Base-by-base conservation (phyloP, 2,113 vertebrate species). In the Pterocles burchelli region DNA sequence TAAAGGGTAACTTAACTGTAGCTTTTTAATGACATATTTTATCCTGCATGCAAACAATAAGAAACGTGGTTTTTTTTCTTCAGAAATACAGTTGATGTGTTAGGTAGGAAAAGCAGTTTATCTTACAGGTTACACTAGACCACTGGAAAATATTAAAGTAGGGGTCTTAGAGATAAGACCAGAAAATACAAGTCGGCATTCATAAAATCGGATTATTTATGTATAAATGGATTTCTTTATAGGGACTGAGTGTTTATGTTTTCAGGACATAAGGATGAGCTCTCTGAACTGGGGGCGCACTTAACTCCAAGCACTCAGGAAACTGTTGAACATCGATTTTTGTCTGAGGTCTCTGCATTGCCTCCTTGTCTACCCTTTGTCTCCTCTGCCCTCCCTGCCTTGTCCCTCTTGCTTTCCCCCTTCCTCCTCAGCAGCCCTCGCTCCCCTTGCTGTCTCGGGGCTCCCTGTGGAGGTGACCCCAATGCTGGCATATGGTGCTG, bases 1-100 rank as follows among this genome's bases (percentile, higher is more conserved):
- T 95, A 93, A 84, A 89, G 84, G 62, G 11, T 81, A 71, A 80
- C 79, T 98, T 97, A 43, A 96, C 87, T 94, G 91, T 93, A 93
- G 86, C 52, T 90, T 63, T 16, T 63, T 77, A 74, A 74, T 92
- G 76, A 33, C 18, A 8, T 73, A 68, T 48, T 93, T 76, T 78
- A 55, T 96, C 71, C 94, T 95, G 82, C 9, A 29, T 85, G 78
- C 26, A 16, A 90, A 29, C 62, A 80, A 29, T 48, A n/a, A 82
- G 61, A 76, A 85, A 33, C 22, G 7, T 33, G 11, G 25, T 14
- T 15, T 3, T 52, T 80, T 94, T 85, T 55, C 75, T 67, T 61
- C 48, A 90, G 88, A 87, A 90, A 84, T 15, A 45, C 9, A 24
- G 19, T 28, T 78, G 45, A 29, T 63, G 33, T 38, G 11, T 71